Conservation (phyloP, 2,113 vertebrate species). For the Cephalopterus ornatus region DNA sequence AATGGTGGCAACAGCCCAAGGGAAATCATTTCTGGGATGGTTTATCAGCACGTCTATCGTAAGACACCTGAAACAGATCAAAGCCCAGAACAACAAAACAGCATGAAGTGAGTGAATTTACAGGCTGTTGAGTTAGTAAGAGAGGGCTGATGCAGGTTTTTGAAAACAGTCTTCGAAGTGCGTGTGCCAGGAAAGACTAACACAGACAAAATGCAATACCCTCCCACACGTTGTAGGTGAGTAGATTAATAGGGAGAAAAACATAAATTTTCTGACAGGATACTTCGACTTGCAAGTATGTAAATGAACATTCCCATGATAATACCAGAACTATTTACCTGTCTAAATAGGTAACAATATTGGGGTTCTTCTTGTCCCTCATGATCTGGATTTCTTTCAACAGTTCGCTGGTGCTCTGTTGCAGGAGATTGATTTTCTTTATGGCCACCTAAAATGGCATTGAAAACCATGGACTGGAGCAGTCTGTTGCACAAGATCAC, state of each 20-base stretch:
- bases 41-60: background rate
- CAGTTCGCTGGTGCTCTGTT: slow-evolving; percentile 95
- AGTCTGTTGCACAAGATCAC: background rate
- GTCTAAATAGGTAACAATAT: slow-evolving; percentile 96
- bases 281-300: background rate
- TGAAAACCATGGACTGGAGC: background rate
- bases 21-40: background rate
- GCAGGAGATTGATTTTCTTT: slow-evolving; percentile 96
- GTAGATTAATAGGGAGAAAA: background rate
- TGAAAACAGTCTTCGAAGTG: background rate
- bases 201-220: background rate
- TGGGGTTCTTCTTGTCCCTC: slow-evolving; percentile 99
- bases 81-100: background rate
- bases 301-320: background rate
- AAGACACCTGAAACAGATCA: background rate
- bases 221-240: background rate
- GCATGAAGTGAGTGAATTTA: background rate
- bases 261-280: background rate
- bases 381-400: slow-evolving; percentile 97
- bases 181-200: background rate
- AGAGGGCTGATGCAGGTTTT: background rate
- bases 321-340: slow-evolving; percentile 75
- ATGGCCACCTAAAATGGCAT: slow-evolving; percentile 87
- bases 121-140: background rate
- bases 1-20: background rate